These are phyloP conservation scores for Amphiprion clarkii DNA, from an alignment of 2,797 vertebrate species.

Conservation along the genomic window DNA sequence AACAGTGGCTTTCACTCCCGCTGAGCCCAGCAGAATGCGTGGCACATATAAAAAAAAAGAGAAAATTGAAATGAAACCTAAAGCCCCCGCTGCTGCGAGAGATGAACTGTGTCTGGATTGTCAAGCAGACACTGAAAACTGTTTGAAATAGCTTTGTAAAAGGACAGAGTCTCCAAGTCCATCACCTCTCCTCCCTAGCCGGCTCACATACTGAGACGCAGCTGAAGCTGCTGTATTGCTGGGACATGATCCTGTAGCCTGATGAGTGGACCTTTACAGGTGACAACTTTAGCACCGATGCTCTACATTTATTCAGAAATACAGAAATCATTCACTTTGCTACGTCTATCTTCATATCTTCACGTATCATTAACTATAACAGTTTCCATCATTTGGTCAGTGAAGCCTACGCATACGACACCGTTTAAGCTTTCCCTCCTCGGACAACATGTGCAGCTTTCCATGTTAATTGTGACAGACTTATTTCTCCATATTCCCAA, in stretches of 20 bases:
- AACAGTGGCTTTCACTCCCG: constrained; percentile 48
- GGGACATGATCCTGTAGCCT: constrained; percentile 36
- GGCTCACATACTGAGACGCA: constrained; percentile 25
- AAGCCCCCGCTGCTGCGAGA: constrained; percentile 61
- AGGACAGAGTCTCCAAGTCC: constrained; percentile 36
- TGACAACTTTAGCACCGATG: constrained; percentile 9
- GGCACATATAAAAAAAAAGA: constrained; percentile 17
- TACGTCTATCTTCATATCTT: not conserved
- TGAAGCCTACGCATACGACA: no score
- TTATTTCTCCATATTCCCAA: no score
- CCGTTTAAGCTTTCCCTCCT: no score
- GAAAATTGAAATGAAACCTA: constrained; percentile 74
- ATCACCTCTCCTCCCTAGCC: not conserved
- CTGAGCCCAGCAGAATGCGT: constrained; percentile 46
- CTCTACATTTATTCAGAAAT: not conserved
- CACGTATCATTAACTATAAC: not conserved
- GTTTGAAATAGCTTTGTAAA: constrained; percentile 67
- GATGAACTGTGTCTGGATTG: constrained; percentile 71
- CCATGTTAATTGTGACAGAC: no score
- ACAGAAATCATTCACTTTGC: not conserved
- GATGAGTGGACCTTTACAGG: constrained; percentile 28
- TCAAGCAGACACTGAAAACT: constrained; percentile 54
- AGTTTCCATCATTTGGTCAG: no score
- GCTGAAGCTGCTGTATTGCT: constrained; percentile 27
- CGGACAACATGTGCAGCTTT: no score